Evolutionary conservation across 2,888 invertebrate genomes (phyloP), one percentile per base, ranked within the genome.

Genomic region (Morinoia aosen): DNA sequence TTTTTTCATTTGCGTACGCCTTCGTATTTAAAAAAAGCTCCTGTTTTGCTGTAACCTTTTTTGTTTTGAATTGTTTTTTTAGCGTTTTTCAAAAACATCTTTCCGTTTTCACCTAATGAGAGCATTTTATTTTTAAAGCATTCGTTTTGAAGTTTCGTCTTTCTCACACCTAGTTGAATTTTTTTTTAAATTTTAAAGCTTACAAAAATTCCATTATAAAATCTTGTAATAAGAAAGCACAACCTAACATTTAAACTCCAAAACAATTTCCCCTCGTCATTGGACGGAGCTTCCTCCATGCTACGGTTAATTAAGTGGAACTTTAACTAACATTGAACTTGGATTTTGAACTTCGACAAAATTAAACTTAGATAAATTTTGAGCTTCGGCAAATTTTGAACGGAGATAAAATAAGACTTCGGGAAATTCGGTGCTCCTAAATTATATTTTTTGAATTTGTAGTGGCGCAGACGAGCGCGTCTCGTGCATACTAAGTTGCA

Each of bases 401-500:
- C n/a, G n/a, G n/a, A n/a, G n/a, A n/a, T n/a, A n/a, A n/a, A n/a
- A n/a, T n/a, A n/a, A n/a, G n/a, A n/a, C n/a, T n/a, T n/a, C n/a
- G n/a, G n/a, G n/a, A n/a, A n/a, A n/a, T n/a, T n/a, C n/a, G n/a
- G n/a, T n/a, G n/a, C n/a, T 39, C 48, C 90, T 40, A 39, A 90
- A 90, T 11, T 40, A 40, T 11, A 40, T 48, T 90, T 39, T 90
- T 90, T 39, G 19, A 90, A 40, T 94, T 94, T 56, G 19, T 40
- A n/a, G 14, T 4, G 57, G 33, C 48, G 91, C 58, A 57, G 94
- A 94, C 14, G 94, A 57, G 58, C 40, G 39, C 58, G 94, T 16
- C 48, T 90, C 48, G 90, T 90, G 90, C 39, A 90, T 90, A 90
- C 40, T 90, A 90, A 90, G 90, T 48, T 33, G 90, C 40, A 16